Percentiles rank a stretch among this genome's conserved stretches.
Evolutionary conservation across 2,888 invertebrate genomes (phyloP).

Genomic region (Tubulanus polymorphus): DNA sequence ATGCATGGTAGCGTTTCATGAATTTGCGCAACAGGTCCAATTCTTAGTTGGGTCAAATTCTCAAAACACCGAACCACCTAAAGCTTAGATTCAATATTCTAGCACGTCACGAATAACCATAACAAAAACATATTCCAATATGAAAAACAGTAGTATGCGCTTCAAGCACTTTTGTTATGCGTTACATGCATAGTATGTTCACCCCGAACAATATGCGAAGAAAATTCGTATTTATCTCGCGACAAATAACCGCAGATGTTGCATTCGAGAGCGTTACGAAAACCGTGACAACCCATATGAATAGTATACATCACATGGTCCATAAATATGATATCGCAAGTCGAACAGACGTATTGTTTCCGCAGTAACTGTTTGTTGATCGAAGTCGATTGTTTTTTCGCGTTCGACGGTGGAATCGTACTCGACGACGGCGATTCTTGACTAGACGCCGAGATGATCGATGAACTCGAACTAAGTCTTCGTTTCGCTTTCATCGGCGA

Average conservation of each 20-base stretch:
- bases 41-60: too few relatives aligned
- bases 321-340: not conserved
- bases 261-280: not conserved
- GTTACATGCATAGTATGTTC: not conserved
- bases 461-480: not conserved
- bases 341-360: not conserved
- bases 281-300: slow-evolving; percentile 1
- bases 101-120: too few relatives aligned
- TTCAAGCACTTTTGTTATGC: too few relatives aligned
- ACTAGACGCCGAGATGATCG: not conserved
- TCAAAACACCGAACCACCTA: too few relatives aligned
- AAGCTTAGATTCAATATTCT: too few relatives aligned
- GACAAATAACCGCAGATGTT: not conserved
- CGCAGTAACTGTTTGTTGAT: too few relatives aligned
- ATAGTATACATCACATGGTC: slow-evolving; percentile 3
- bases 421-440: not conserved
- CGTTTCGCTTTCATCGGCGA: not conserved
- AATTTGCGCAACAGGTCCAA: too few relatives aligned
- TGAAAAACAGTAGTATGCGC: too few relatives aligned
- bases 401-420: not conserved
- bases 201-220: not conserved
- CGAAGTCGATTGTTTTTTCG: not conserved
- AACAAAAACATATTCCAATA: too few relatives aligned
- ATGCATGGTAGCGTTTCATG: too few relatives aligned
- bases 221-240: not conserved